A percentile compares a stretch with the other conserved stretches of the same genome.
phyloP scores from a whole-genome alignment of 2,113 vertebrate genomes.

The Todiramphus chloris region DNA sequence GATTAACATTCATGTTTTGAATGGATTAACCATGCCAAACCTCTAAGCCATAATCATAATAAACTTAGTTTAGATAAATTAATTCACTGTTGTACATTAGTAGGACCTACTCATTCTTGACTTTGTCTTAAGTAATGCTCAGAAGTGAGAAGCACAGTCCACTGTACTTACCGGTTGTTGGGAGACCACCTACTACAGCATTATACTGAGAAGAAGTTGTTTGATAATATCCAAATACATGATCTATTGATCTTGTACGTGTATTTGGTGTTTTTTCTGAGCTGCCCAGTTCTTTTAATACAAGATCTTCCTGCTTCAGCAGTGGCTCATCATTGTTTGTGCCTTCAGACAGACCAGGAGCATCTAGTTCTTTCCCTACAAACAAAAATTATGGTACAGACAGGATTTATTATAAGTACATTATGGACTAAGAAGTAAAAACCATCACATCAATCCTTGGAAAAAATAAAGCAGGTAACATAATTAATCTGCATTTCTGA shows the following conservation, averaged over 20 bases:
- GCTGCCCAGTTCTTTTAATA: conserved; percentile 68
- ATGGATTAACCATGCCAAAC: background rate
- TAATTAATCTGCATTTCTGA: background rate
- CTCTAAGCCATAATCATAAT: background rate
- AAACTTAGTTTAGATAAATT: background rate
- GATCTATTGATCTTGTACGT: conserved; percentile 48
- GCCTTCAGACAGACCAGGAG: background rate
- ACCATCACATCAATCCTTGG: background rate
- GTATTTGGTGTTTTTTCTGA: conserved; percentile 68
- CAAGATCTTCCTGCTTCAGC: conserved; percentile 71
- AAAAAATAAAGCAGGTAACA: background rate
- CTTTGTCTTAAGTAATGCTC: background rate
- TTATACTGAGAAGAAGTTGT: conserved; percentile 81
- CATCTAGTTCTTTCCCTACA: conserved; percentile 46
- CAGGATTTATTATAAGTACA: background rate
- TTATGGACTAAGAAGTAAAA: background rate
- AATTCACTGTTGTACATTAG: background rate
- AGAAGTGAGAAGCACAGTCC: background rate
- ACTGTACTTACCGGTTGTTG: conserved; percentile 71
- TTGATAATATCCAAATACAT: conserved; percentile 63
- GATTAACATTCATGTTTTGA: background rate
- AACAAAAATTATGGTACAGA: background rate
- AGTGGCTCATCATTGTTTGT: conserved; percentile 28
- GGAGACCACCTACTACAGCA: conserved; percentile 51
- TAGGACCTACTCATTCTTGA: background rate